A percentile compares a stretch with the other conserved stretches of the same genome.
Conservation (phyloP, 2,888 invertebrate genomes). For the Lampropteryx suffumata region DNA sequence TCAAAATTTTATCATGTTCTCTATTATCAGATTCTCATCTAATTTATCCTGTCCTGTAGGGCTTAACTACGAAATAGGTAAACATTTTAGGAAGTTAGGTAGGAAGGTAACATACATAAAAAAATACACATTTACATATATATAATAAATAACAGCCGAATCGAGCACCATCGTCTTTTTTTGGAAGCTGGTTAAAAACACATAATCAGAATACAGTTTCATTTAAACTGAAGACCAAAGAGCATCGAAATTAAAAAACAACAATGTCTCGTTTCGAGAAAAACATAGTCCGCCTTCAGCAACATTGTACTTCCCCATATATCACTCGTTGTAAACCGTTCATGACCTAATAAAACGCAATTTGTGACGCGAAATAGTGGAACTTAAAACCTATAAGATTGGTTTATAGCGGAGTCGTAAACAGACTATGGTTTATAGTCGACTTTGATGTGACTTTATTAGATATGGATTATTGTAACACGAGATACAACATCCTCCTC, state of each 20-base stretch:
- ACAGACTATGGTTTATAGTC: conserved; percentile 58
- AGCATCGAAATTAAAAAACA: conserved; percentile 31
- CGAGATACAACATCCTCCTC: conserved; percentile 40
- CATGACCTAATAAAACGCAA: conserved; percentile 70
- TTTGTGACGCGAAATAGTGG: conserved; percentile 63
- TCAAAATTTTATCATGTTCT: too few relatives aligned
- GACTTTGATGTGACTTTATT: conserved; percentile 62
- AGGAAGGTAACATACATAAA: too few relatives aligned
- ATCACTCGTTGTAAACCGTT: conserved; percentile 60
- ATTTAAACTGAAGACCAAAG: conserved; percentile 17
- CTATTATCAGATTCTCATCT: too few relatives aligned
- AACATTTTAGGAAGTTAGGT: too few relatives aligned
- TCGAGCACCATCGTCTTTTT: too few relatives aligned
- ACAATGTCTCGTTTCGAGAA: conserved; percentile 35
- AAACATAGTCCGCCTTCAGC: conserved; percentile 30
- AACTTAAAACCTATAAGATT: conserved; percentile 69
- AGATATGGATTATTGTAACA: conserved; percentile 51
- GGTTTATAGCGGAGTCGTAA: conserved; percentile 62
- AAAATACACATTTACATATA: too few relatives aligned
- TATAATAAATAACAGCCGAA: too few relatives aligned
- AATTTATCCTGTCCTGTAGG: too few relatives aligned
- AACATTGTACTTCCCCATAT: conserved; percentile 52
- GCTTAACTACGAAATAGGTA: too few relatives aligned
- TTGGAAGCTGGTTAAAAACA: too few relatives aligned
- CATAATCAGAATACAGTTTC: conserved; percentile 4